Percentiles rank a stretch among this genome's conserved stretches.
Evolutionary conservation across 2,888 invertebrate genomes (phyloP).

Genomic region (Mythimna ferrago): DNA sequence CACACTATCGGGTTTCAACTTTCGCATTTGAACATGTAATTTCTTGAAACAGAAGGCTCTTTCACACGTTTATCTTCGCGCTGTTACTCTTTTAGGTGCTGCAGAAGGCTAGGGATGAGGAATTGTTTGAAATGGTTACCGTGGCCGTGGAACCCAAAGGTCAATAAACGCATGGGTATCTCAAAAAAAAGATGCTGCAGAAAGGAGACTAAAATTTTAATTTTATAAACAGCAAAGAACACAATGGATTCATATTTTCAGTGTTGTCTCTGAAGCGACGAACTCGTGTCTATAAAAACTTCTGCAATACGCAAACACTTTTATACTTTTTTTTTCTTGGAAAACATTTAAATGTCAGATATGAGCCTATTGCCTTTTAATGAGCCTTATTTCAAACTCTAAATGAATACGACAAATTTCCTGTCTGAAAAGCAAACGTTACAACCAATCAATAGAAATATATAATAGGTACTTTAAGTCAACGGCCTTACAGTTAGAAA

Average conservation of each 20-base stretch:
- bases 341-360: no score
- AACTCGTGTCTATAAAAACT: background rate
- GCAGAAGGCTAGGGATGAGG: background rate
- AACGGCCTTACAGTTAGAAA: no score
- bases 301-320: background rate
- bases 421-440: no score
- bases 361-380: background rate
- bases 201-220: no score
- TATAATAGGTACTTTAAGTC: no score
- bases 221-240: background rate
- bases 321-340: background rate
- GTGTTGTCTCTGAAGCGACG: background rate
- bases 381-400: background rate
- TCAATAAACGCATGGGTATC: no score
- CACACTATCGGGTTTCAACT: slow-evolving; percentile 53
- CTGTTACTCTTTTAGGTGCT: slow-evolving; percentile 19
- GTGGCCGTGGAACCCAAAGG: no score
- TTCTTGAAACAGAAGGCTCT: slow-evolving; percentile 36
- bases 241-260: background rate
- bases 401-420: no score
- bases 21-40: slow-evolving; percentile 52
- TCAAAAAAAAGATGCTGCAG: no score
- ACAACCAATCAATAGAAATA: no score
- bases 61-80: slow-evolving; percentile 44
- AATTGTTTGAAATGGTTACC: no score